Base-by-base conservation (phyloP, 1,140 invertebrate species). In the Hyphantria cunea region DNA sequence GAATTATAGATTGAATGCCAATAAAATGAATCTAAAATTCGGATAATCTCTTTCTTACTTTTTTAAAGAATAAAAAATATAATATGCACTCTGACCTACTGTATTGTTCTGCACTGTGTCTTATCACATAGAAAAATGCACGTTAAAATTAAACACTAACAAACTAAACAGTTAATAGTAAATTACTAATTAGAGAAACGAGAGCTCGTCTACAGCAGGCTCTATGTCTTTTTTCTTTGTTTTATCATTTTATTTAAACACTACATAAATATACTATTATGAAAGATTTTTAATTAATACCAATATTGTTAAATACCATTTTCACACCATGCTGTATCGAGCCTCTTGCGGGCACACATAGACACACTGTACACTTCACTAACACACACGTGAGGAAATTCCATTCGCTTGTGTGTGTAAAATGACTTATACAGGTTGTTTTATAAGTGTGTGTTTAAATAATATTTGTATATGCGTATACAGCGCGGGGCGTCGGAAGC, bases 51-150 rank as follows among this genome's bases (percentile, higher is more conserved):
- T n/a, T 25, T 25, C 17, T 25, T 3, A 25, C 17, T n/a, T n/a
- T 25, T 25, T 25, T 25, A 25, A 25, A 5, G 1, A 25, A 25
- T 25, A 25, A 25, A 25, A 25, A 25, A 25, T 25, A 25, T 25
- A 25, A 25, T 25, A 25, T 25, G 17, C 17, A 25, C 17, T 25
- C 5, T 25, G 17, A 25, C 17, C 17, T 25, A 25, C 17, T 25
- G 17, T 25, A 25, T 25, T 25, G 17, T 25, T 25, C 17, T 45
- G 64, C 66, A 65, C 52, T 54, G 49, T 54, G 56, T 68, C 55
- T 63, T 65, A 66, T 72, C 66, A 67, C 39, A 62, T 64, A 61
- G 41, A 50, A 61, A 53, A 66, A 66, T 61, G 54, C 64, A 66
- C 50, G 55, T 44, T 61, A 60, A 66, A 59, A 55, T 48, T 48